These are phyloP conservation scores for Spodoptera frugiperda DNA, from an alignment of 1,140 invertebrate genomes.

Conservation along the genomic window DNA sequence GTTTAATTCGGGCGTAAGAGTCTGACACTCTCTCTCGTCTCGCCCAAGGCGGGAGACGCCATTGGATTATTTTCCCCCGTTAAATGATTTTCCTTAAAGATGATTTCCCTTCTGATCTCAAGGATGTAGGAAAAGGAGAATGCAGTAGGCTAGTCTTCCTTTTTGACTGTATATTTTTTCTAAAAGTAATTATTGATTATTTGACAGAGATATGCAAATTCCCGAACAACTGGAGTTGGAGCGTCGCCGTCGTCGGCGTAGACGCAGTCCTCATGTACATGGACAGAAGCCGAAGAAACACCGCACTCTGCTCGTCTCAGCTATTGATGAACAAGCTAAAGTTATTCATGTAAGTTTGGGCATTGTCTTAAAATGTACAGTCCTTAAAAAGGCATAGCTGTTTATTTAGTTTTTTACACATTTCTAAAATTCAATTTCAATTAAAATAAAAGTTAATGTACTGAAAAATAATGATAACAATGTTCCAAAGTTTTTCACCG, in stretches of 20 bases:
- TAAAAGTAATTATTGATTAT: not conserved
- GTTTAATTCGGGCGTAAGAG: too few relatives aligned
- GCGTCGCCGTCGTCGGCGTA: slow-evolving; percentile 67
- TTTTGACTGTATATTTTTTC: not conserved
- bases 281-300: slow-evolving; percentile 73
- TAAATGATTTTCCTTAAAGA: too few relatives aligned
- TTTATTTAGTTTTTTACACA: too few relatives aligned
- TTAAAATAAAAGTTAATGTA: too few relatives aligned
- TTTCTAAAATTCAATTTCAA: too few relatives aligned
- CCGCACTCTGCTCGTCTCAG: slow-evolving; percentile 78
- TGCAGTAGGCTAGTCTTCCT: too few relatives aligned
- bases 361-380: not conserved
- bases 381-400: not conserved
- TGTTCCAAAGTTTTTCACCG: not conserved
- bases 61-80: too few relatives aligned
- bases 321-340: slow-evolving; percentile 82
- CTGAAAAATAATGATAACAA: too few relatives aligned
- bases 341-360: slow-evolving; percentile 78
- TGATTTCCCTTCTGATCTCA: too few relatives aligned
- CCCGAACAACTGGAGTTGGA: slow-evolving; percentile 75
- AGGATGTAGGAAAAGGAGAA: too few relatives aligned
- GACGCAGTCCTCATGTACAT: slow-evolving; percentile 60
- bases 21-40: too few relatives aligned
- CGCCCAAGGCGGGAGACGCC: too few relatives aligned
- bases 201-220: slow-evolving; percentile 66